Conservation (phyloP, 2,797 vertebrate species). For the Morus bassanus region DNA sequence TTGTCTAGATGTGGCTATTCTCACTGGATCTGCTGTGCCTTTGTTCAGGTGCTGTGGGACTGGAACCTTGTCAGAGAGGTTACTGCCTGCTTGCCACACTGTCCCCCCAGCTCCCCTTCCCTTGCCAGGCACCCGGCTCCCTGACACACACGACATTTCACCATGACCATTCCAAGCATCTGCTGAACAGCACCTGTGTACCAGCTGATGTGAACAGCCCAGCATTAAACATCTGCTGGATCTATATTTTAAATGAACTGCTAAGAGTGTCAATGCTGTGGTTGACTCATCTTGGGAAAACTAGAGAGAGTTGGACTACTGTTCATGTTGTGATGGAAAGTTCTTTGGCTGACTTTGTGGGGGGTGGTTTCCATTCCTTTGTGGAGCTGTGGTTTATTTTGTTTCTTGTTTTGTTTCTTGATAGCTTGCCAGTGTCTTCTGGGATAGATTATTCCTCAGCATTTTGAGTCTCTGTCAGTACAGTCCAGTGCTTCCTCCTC, state of each 20-base stretch:
- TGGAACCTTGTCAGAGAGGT: background rate
- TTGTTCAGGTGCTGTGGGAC: fast-evolving
- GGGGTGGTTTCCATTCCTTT: constrained; percentile 12
- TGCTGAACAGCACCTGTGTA: background rate
- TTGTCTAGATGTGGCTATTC: background rate
- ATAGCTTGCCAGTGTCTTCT: constrained; percentile 9
- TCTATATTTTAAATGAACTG: background rate
- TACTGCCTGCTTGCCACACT: background rate
- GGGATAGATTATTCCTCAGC: constrained; percentile 52
- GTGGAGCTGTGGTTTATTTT: constrained; percentile 55
- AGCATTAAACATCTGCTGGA: background rate
- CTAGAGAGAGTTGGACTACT: background rate
- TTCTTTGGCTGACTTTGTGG: constrained; percentile 56
- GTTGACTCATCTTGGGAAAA: constrained; percentile 51
- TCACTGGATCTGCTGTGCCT: background rate
- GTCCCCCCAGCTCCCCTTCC: too few species aligned
- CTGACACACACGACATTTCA: background rate
- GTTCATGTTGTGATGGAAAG: constrained; percentile 45
- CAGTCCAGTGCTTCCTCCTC: background rate
- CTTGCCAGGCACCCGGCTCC: background rate
- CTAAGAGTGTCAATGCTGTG: background rate
- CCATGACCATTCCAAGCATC: background rate
- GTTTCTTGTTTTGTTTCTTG: constrained; percentile 40
- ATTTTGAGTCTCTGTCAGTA: constrained; percentile 32
- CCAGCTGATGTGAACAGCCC: background rate